Evolutionary conservation across 53 echinoderm and acorn worm genomes (phyloP).

Genomic region (Arbacia lixula): DNA sequence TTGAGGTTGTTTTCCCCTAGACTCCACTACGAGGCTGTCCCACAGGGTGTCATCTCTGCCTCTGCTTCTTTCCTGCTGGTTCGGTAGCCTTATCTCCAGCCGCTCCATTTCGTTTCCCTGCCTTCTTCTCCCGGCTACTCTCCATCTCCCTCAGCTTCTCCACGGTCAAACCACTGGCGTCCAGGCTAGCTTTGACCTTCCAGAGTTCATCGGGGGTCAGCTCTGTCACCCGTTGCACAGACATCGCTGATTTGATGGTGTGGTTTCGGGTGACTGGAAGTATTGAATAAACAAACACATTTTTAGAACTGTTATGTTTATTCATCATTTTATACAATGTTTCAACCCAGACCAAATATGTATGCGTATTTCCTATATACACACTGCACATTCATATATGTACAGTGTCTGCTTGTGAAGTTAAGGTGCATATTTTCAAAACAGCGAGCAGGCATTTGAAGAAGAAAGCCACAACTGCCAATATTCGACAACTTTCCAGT

Average conservation of each 20-base stretch:
- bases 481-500: no score
- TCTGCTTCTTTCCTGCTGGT: constrained; percentile 1
- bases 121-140: constrained; percentile 16
- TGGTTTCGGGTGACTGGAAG: constrained; percentile 60
- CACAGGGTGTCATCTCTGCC: constrained; percentile 45
- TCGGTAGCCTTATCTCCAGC: constrained; percentile 5
- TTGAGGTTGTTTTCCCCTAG: no score
- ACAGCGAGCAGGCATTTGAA: no score
- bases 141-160: constrained; percentile 27
- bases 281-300: background rate
- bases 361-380: no score
- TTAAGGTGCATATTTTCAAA: no score
- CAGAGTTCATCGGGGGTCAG: constrained; percentile 63
- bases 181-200: constrained; percentile 78
- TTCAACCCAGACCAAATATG: no score
- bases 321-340: no score
- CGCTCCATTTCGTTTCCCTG: constrained; percentile 19
- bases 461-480: no score
- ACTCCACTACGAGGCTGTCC: no score
- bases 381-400: no score
- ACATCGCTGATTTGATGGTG: constrained; percentile 79
- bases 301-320: no score
- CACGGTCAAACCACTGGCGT: constrained; percentile 51
- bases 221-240: constrained; percentile 60
- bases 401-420: no score